Evolutionary conservation across 2,797 vertebrate species (phyloP).

Genomic region (Pipistrellus kuhlii): DNA sequence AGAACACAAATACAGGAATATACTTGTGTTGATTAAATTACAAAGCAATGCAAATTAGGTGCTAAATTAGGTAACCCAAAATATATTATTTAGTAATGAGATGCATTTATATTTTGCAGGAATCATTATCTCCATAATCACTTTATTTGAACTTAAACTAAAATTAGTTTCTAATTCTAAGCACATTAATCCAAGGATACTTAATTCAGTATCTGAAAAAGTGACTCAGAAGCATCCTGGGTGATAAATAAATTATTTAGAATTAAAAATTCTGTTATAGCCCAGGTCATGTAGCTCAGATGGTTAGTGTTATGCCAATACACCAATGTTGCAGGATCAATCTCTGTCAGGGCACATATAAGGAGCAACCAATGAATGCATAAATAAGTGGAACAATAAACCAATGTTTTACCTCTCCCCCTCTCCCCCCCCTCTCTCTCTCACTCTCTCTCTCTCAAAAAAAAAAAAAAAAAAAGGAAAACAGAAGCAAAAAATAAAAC

Average conservation of each 20-base stretch:
- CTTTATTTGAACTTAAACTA: slow-evolving; percentile 1
- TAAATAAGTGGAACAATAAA: background rate
- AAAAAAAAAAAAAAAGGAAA: background rate
- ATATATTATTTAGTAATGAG: background rate
- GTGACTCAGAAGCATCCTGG: background rate
- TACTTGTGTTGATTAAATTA: background rate
- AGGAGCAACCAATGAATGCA: background rate
- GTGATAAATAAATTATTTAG: background rate
- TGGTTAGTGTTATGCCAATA: background rate
- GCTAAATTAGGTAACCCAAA: background rate
- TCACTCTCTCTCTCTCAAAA: too few relatives aligned
- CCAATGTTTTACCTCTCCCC: background rate
- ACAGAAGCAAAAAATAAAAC: background rate
- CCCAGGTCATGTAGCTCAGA: background rate
- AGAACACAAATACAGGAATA: background rate
- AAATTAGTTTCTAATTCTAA: slow-evolving; percentile 27
- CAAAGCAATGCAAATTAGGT: background rate
- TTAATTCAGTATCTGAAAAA: background rate
- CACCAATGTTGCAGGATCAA: background rate
- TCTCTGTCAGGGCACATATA: background rate
- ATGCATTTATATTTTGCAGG: background rate
- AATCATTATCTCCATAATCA: background rate
- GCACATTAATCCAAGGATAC: background rate
- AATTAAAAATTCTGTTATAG: background rate
- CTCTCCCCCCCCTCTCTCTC: too few relatives aligned